These are phyloP conservation scores for Eudemis profundana DNA, from an alignment of 2,888 invertebrate species.

Conservation along the genomic window DNA sequence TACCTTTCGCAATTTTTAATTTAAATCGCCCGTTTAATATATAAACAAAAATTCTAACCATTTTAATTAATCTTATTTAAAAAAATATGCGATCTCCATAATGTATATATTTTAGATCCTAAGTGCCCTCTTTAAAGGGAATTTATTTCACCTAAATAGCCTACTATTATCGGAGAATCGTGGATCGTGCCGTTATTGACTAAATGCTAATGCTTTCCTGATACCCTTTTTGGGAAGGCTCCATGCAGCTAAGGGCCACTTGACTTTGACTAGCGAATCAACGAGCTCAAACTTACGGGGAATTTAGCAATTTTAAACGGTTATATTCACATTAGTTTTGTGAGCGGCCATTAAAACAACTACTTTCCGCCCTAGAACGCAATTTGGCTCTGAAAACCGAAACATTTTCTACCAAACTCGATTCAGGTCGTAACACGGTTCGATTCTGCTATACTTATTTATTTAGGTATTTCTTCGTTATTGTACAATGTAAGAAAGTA, in stretches of 20 bases:
- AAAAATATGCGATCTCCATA: neutral
- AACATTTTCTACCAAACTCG: neutral
- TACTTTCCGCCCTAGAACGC: neutral
- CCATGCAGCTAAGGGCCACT: constrained; percentile 52
- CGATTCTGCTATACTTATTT: too few species aligned
- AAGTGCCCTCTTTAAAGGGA: constrained; percentile 18
- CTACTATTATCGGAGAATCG: constrained; percentile 35
- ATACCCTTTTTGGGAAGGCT: constrained; percentile 49
- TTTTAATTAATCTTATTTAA: neutral
- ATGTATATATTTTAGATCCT: neutral
- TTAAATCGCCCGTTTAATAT: too few species aligned
- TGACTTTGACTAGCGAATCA: constrained; percentile 51
- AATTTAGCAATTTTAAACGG: constrained; percentile 31
- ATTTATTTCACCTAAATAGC: constrained; percentile 43
- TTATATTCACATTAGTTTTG: neutral
- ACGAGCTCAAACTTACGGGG: constrained; percentile 24
- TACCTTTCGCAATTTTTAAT: too few species aligned
- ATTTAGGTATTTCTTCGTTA: too few species aligned
- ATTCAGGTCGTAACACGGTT: neutral
- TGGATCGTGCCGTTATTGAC: constrained; percentile 44
- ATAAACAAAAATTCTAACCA: too few species aligned
- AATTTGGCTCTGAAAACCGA: neutral
- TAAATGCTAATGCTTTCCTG: constrained; percentile 53
- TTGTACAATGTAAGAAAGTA: too few species aligned
- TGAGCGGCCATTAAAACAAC: neutral